Conservation (phyloP, 2,797 vertebrate species). For the Euphonia xanthogaster region DNA sequence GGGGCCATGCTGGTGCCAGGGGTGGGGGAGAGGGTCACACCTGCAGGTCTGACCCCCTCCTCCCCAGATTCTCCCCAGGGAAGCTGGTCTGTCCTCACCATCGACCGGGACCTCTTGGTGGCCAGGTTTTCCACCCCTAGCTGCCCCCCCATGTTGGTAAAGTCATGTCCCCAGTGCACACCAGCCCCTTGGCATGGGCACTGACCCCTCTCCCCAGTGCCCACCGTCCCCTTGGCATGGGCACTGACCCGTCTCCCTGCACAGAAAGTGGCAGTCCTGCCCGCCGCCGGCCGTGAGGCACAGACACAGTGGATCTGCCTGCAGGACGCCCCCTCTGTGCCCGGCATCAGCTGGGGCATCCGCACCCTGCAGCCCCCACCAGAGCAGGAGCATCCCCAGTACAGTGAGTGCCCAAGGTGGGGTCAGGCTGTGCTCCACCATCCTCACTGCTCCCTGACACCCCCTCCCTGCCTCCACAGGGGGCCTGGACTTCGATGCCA, state of each 20-base stretch:
- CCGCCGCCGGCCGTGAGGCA: conserved; percentile 75
- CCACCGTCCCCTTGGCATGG: rapidly evolving
- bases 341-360: conserved; percentile 86
- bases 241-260: neutral
- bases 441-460: neutral
- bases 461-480: conserved; percentile 57
- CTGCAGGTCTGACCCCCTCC: neutral
- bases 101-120: conserved; percentile 89
- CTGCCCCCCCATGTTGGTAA: conserved; percentile 88
- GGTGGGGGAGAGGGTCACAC: neutral
- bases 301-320: conserved; percentile 86
- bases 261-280: conserved; percentile 83
- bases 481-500: conserved; percentile 89
- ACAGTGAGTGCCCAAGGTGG: conserved; percentile 78
- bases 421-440: neutral
- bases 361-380: conserved; percentile 83
- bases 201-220: neutral
- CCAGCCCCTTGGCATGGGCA: rapidly evolving
- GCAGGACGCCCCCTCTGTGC: conserved; percentile 80
- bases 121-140: conserved; percentile 89
- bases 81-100: conserved; percentile 88
- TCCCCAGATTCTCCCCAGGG: conserved; percentile 71
- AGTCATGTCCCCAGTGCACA: neutral
- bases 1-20: neutral
- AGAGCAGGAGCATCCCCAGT: conserved; percentile 87